phyloP scores from a whole-genome alignment of 1,140 invertebrate genomes.

The Lasioglossum baleicum region DNA sequence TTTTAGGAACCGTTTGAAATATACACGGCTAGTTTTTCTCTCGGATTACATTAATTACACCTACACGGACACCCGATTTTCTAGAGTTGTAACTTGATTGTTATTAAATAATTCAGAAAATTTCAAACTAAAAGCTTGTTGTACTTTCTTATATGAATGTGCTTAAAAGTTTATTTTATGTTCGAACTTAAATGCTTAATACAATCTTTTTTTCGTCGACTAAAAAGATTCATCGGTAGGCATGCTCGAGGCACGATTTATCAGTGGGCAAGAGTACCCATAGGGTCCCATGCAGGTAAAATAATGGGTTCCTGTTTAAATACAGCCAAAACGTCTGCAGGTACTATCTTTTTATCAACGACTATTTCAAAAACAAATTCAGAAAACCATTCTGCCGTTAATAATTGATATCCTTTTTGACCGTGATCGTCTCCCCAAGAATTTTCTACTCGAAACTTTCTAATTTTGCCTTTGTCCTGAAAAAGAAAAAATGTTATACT shows the following conservation, averaged over 20 bases:
- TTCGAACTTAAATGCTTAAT: slow-evolving; percentile 30
- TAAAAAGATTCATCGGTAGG: too few relatives aligned
- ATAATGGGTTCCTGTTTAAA: slow-evolving; percentile 87
- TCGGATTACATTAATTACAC: slow-evolving; percentile 1
- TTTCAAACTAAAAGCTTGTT: slow-evolving; percentile 17
- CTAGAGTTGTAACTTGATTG: neutral
- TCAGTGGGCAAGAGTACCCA: slow-evolving; percentile 89
- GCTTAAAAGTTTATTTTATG: slow-evolving; percentile 24
- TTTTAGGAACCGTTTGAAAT: slow-evolving; percentile 36
- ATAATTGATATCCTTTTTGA: slow-evolving; percentile 92
- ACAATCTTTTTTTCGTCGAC: neutral
- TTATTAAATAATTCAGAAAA: slow-evolving; percentile 23
- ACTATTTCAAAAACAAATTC: slow-evolving; percentile 95
- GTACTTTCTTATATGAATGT: slow-evolving; percentile 11
- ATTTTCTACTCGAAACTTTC: slow-evolving; percentile 93
- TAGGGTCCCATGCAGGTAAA: slow-evolving; percentile 95
- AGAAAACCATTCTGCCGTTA: slow-evolving; percentile 92
- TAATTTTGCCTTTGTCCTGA: slow-evolving; percentile 83
- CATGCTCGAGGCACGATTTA: slow-evolving; percentile 6
- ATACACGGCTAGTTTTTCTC: slow-evolving; percentile 9
- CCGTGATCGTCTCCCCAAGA: slow-evolving; percentile 94
- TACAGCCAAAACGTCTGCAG: slow-evolving; percentile 87
- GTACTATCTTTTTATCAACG: slow-evolving; percentile 91
- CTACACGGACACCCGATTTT: neutral
- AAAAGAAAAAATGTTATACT: slow-evolving; percentile 53